Base-by-base conservation (phyloP, 2,797 vertebrate genomes). In the Macrochelys suwanniensis region DNA sequence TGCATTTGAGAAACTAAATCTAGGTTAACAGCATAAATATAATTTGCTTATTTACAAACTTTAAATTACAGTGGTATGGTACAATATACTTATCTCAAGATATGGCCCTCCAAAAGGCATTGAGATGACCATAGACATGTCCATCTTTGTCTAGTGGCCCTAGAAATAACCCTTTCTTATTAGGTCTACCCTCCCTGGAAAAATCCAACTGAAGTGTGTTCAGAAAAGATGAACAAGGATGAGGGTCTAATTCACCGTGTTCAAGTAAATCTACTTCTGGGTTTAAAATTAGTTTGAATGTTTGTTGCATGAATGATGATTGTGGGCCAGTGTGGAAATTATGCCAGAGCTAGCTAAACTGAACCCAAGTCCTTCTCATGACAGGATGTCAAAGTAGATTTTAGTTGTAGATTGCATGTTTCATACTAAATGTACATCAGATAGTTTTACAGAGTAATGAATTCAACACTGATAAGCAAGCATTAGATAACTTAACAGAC, bases 141-240 rank as follows among this genome's bases (percentile, higher is more conserved):
- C 57, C 59, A 2, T 56, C 0, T 0, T 3, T 37, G 57, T 65
- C 81, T 3, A 93, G 26, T 61, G 77, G 54, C 85, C 2, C 0
- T 81, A 53, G 82, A 42, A 91, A 11, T 0, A 0, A 21, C 71
- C 71, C 37, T 87, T 90, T 45, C 33, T 51, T 17, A 49, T 77
- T 76, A 76, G 23, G 42, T 47, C 45, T 57, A 21, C 28, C 13
- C 13, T 87, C 28, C 26, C 74, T 9, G 21, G 33, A 6, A 5
- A 12, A 94, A 68, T 81, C 53, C 82, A 16, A 47, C 5, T 80
- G 74, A 77, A 89, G 12, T 1, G 0, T 1, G 19, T 61, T 87
- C 37, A 59, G 88, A 88, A 77, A 31, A 6, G 33, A 47, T 1
- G 42, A 90, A 59, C 16, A 31, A 7, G 5, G 12, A n/a, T 76